phyloP scores from a whole-genome alignment of 2,888 invertebrate genomes.

The Hoplodrina ambigua region DNA sequence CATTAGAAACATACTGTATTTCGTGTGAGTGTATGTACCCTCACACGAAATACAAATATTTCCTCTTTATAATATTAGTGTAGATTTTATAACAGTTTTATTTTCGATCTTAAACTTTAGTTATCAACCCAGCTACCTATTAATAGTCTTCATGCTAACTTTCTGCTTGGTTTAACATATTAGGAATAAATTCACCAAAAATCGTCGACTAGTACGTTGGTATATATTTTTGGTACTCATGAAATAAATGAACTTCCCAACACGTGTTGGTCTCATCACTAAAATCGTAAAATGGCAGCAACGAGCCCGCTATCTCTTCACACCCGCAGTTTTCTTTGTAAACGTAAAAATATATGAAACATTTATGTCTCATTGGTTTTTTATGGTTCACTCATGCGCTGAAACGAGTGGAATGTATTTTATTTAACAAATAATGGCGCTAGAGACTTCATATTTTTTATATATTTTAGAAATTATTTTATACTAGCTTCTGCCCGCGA shows the following conservation, averaged over 20 bases:
- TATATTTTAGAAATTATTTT: background rate
- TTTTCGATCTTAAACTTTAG: no score
- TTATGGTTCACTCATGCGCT: constrained; percentile 53
- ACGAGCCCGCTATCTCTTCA: constrained; percentile 54
- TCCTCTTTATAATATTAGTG: no score
- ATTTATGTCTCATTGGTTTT: constrained; percentile 58
- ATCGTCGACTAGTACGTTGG: background rate
- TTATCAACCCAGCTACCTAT: no score
- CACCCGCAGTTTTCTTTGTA: constrained; percentile 57
- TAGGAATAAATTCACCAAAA: no score
- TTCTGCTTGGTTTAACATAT: no score
- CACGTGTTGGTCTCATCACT: constrained; percentile 46
- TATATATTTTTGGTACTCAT: background rate
- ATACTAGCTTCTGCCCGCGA: background rate
- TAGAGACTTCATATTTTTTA: constrained; percentile 13
- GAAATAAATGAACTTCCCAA: constrained; percentile 2
- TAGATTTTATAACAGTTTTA: no score
- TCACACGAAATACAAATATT: no score
- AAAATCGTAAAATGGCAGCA: constrained; percentile 51
- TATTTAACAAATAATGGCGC: constrained; percentile 30
- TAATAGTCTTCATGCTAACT: no score
- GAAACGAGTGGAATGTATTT: constrained; percentile 42
- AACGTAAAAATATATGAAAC: constrained; percentile 60
- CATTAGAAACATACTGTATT: no score
- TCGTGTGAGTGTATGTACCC: no score